Evolutionary conservation across 2,888 invertebrate species (phyloP), one percentile per base, ranked within the genome.

Genomic region (Heliconius charithonia): DNA sequence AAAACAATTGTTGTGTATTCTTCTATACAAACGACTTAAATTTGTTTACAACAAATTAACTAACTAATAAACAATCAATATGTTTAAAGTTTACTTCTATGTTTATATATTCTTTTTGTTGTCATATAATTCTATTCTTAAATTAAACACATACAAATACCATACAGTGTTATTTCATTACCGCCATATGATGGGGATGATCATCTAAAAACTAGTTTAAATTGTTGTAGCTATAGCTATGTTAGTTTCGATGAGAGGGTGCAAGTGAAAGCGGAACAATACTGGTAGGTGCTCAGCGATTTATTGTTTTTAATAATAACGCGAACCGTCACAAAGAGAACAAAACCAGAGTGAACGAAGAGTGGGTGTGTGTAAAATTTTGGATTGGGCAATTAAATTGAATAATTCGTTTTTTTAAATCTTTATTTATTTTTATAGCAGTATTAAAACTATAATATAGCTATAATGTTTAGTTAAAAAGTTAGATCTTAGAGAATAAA

Each of bases 241-340:
- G 66, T 66, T 77, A 66, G 72, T 77, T 59, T 66, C 65, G 73
- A 65, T 65, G 71, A 71, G 73, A 56, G 72, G 51, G 63, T 65
- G 74, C 74, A 70, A 77, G 79, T 77, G 77, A 93, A 92, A 93
- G 91, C 91, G 89, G 89, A 91, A 92, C 92, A 92, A 93, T 93
- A 93, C 93, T 93, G 91, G 92, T 92, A 92, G 92, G 92, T 93
- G 91, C 92, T 91, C 93, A 89, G 93, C 94, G 93, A 95, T 95
- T 95, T 95, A 95, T 95, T 94, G 95, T 94, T 95, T 95, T 95
- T 94, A 95, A 95, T 95, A 95, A 95, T 95, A 94, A 93, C 93
- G 93, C 91, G 93, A 92, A 90, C 89, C 89, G 91, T 92, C 92
- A 93, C 93, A 94, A 94, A 94, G 92, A 91, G 93, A 92, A 93